phyloP scores from a whole-genome alignment of 2,113 vertebrate species.

The Acanthochromis polyacanthus region DNA sequence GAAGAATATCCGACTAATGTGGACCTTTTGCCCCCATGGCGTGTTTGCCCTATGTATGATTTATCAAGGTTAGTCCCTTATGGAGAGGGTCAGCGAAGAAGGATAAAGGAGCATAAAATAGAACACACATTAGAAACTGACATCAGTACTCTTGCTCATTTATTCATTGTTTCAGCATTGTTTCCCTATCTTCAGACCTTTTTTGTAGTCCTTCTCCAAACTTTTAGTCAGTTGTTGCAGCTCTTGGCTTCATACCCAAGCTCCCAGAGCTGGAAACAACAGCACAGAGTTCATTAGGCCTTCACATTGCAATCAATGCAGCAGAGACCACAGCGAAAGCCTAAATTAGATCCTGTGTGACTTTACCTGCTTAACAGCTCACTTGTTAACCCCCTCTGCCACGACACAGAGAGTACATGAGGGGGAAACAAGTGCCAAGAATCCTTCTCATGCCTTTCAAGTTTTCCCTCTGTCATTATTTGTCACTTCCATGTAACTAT shows the following conservation, averaged over 20 bases:
- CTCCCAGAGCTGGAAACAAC: conserved; percentile 63
- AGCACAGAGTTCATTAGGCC: conserved; percentile 79
- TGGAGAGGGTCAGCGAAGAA: conserved; percentile 31
- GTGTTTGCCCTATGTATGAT: conserved; percentile 51
- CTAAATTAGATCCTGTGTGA: conserved; percentile 83
- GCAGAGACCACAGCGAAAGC: conserved; percentile 69
- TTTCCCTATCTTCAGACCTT: conserved; percentile 33
- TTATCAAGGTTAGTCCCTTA: conserved; percentile 55
- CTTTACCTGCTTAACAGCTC: conserved; percentile 74
- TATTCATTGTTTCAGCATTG: conserved; percentile 50
- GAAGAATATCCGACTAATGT: conserved; percentile 38
- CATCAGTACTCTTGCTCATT: conserved; percentile 44
- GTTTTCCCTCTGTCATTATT: conserved; percentile 24
- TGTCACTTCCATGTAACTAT: conserved; percentile 12
- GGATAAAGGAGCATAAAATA: conserved; percentile 18
- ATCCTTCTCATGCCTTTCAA: conserved; percentile 41
- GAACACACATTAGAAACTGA: conserved; percentile 32
- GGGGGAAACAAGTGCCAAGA: conserved; percentile 24
- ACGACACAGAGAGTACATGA: conserved; percentile 29
- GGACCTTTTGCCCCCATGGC: conserved; percentile 47
- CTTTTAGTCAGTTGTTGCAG: conserved; percentile 56
- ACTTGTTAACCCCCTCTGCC: conserved; percentile 62
- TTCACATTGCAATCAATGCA: conserved; percentile 81
- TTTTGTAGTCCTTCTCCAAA: conserved; percentile 49
- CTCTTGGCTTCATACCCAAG: conserved; percentile 51